phyloP scores from a whole-genome alignment of 1,140 invertebrate genomes.

The Halesus radiatus region DNA sequence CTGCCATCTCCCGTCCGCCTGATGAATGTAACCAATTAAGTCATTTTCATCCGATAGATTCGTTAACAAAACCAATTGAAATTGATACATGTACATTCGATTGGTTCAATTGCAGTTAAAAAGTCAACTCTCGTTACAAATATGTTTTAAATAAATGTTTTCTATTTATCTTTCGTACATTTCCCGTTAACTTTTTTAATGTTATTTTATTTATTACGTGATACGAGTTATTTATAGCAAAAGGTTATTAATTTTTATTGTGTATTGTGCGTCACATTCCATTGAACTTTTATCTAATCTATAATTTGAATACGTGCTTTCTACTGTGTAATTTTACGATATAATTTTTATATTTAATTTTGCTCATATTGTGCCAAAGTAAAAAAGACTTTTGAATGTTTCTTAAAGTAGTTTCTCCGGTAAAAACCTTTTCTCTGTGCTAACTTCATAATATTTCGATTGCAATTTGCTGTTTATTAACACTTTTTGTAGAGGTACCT shows the following conservation, averaged over 20 bases:
- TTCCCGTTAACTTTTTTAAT: no score
- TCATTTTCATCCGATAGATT: constrained; percentile 23
- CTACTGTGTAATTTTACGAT: no score
- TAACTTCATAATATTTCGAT: constrained; percentile 7
- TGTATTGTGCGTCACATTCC: neutral
- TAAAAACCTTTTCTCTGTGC: neutral
- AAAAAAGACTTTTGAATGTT: neutral
- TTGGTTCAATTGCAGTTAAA: neutral
- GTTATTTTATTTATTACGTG: no score
- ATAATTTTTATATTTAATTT: no score
- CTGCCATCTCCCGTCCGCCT: constrained; percentile 11
- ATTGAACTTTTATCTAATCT: no score
- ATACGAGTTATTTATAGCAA: no score
- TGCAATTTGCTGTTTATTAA: neutral
- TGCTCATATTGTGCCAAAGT: no score
- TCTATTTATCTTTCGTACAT: no score
- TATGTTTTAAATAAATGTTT: no score
- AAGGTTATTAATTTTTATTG: neutral
- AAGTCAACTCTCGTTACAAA: neutral
- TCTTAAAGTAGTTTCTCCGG: neutral
- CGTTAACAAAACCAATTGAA: neutral
- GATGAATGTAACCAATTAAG: constrained; percentile 38
- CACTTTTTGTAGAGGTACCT: neutral
- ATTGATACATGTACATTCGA: no score
- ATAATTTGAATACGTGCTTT: no score